These are phyloP conservation scores for Coregonus sp. DNA, from an alignment of 2,797 vertebrate genomes.

Conservation along the genomic window DNA sequence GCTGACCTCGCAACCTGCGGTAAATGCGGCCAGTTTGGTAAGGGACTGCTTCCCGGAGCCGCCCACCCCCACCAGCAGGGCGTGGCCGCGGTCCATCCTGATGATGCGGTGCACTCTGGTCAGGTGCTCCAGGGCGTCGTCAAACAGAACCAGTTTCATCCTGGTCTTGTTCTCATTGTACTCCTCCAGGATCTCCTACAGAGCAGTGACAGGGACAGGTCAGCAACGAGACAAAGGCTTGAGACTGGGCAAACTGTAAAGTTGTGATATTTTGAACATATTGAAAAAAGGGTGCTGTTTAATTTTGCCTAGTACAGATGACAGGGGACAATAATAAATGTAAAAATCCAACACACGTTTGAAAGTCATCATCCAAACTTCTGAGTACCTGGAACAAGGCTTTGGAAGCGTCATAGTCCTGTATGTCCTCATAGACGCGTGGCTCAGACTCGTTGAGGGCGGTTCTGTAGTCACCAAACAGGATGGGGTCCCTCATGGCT, in stretches of 20 bases:
- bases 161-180: constrained; percentile 85
- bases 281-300: neutral
- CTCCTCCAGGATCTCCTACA: constrained; percentile 92
- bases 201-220: neutral
- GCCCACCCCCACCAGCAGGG: constrained; percentile 89
- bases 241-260: constrained; percentile 11
- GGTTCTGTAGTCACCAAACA: constrained; percentile 92
- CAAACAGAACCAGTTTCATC: constrained; percentile 94
- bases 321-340: neutral
- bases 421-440: constrained; percentile 90
- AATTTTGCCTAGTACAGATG: neutral
- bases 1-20: constrained; percentile 92
- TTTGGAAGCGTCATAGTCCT: constrained; percentile 90
- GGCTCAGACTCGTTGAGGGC: constrained; percentile 83
- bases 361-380: neutral
- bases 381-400: constrained; percentile 87
- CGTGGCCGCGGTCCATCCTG: constrained; percentile 88
- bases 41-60: constrained; percentile 96
- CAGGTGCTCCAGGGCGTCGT: constrained; percentile 93
- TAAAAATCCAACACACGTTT: neutral
- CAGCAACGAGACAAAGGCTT: neutral
- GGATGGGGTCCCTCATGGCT: constrained; percentile 86
- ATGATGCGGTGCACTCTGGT: constrained; percentile 88
- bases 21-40: constrained; percentile 86
- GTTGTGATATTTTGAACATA: constrained; percentile 5